Evolutionary conservation across 2,113 vertebrate species (phyloP).

Genomic region (Synodontis membranacea): DNA sequence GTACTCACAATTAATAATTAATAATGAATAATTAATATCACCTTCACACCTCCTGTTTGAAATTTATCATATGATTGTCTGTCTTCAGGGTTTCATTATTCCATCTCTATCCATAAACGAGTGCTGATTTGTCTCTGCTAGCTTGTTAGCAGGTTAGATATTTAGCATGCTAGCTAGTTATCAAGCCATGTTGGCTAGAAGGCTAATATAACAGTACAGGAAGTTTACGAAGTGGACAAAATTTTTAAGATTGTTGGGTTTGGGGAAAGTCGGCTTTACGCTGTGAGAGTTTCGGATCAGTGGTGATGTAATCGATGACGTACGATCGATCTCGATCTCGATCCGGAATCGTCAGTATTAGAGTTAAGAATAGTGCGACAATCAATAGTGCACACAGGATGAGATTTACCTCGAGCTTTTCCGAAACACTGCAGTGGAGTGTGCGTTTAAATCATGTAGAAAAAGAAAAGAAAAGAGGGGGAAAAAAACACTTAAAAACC

Average conservation of each 20-base stretch:
- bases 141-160: neutral
- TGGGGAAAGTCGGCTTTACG: too few species aligned
- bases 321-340: too few species aligned
- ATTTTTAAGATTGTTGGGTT: too few species aligned
- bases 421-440: neutral
- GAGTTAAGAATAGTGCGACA: too few species aligned
- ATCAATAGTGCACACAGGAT: too few species aligned
- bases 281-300: too few species aligned
- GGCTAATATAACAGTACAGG: neutral
- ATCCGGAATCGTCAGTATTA: too few species aligned
- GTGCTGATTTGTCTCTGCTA: neutral
- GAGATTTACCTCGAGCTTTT: neutral
- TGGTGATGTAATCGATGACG: too few species aligned
- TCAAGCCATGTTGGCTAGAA: too few species aligned
- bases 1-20: neutral
- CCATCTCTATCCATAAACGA: neutral
- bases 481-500: slow-evolving; percentile 25
- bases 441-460: neutral
- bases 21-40: neutral
- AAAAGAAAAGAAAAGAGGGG: slow-evolving; percentile 10
- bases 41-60: too few species aligned
- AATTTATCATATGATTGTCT: slow-evolving; percentile 6
- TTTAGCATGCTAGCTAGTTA: slow-evolving; percentile 1
- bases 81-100: neutral
- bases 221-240: too few species aligned